These are phyloP conservation scores for Cryptus armator DNA, from an alignment of 2,888 invertebrate genomes.

Conservation along the genomic window DNA sequence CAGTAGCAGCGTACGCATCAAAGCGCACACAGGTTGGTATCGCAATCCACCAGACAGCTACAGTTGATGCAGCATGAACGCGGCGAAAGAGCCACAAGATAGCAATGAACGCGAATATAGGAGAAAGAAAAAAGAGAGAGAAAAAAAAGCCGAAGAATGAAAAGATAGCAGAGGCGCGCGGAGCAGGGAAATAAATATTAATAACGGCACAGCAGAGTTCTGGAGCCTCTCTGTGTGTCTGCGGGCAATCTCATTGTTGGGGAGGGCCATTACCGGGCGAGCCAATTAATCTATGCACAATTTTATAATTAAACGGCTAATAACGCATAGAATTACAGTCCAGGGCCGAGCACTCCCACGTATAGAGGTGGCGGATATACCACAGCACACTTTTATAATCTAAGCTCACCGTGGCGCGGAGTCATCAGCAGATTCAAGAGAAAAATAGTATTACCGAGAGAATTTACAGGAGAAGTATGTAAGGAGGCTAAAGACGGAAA, in stretches of 20 bases:
- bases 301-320: conserved; percentile 85
- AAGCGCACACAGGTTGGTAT: conserved; percentile 42
- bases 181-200: conserved; percentile 80
- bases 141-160: conserved; percentile 68
- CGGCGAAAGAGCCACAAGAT: neutral
- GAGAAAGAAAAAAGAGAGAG: conserved; percentile 69
- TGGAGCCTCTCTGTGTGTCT: conserved; percentile 53
- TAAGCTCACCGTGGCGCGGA: conserved; percentile 2
- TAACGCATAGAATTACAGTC: conserved; percentile 84
- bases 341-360: conserved; percentile 84
- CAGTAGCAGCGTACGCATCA: conserved; percentile 57
- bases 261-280: conserved; percentile 80
- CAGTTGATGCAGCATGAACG: conserved; percentile 11
- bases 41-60: conserved; percentile 34
- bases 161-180: conserved; percentile 68
- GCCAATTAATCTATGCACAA: conserved; percentile 85
- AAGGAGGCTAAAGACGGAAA: conserved; percentile 27
- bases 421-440: neutral
- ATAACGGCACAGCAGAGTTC: conserved; percentile 73
- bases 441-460: conserved; percentile 24
- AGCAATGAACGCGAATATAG: conserved; percentile 42
- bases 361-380: conserved; percentile 50
- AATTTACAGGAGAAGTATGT: conserved; percentile 1
- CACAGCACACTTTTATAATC: conserved; percentile 19
- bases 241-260: conserved; percentile 78